Conservation (phyloP, 2,888 invertebrate species). For the Plagodis dolabraria region DNA sequence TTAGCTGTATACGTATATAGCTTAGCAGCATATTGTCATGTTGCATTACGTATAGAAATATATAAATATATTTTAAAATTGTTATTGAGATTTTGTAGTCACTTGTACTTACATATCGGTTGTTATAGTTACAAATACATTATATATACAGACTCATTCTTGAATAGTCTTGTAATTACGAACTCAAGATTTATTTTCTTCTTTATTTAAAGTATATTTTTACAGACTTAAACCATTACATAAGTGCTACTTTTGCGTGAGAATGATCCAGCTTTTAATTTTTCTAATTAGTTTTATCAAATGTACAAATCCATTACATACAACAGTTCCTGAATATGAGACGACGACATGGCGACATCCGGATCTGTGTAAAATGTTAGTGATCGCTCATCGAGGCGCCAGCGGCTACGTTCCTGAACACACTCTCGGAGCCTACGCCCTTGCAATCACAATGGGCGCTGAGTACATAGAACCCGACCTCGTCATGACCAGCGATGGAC, state of each 20-base stretch:
- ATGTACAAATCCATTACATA: slow-evolving; percentile 1
- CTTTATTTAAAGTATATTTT: background rate
- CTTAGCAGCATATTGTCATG: no score
- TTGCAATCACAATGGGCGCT: slow-evolving; percentile 74
- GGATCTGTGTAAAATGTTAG: slow-evolving; percentile 62
- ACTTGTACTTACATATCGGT: slow-evolving; percentile 4
- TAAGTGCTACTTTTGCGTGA: no score
- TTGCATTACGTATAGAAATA: no score
- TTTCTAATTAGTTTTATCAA: slow-evolving; percentile 1
- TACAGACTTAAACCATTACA: background rate
- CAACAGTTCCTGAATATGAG: slow-evolving; percentile 5
- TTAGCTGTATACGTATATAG: no score
- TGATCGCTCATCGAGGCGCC: slow-evolving; percentile 75
- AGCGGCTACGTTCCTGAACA: slow-evolving; percentile 78
- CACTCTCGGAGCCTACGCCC: slow-evolving; percentile 73
- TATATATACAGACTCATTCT: slow-evolving; percentile 3
- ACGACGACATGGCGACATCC: slow-evolving; percentile 23
- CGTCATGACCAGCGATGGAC: slow-evolving; percentile 73
- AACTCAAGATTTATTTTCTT: background rate
- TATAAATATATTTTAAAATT: no score
- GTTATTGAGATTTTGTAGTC: slow-evolving; percentile 3
- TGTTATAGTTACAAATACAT: background rate
- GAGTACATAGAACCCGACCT: slow-evolving; percentile 77
- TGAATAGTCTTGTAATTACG: background rate
- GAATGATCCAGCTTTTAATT: background rate